Evolutionary conservation across 2,888 invertebrate genomes (phyloP).

Genomic region (Linnaemya vulpina): DNA sequence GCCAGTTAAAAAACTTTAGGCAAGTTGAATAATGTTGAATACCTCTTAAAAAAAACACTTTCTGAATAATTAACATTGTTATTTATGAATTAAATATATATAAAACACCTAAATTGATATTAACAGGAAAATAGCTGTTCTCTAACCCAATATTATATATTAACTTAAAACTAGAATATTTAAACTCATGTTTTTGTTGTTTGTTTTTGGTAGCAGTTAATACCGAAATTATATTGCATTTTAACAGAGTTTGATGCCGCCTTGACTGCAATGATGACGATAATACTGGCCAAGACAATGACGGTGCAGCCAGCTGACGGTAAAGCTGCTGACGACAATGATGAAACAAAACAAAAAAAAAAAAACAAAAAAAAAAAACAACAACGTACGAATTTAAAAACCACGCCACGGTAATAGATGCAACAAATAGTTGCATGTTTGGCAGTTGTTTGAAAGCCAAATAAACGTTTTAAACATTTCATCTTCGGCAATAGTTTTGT

Average conservation of each 20-base stretch:
- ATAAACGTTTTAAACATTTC: constrained; percentile 53
- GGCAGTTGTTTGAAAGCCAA: constrained; percentile 16
- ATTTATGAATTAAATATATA: too few species aligned
- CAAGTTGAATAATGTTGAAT: too few species aligned
- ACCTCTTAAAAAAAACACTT: too few species aligned
- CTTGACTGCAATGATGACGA: constrained; percentile 52
- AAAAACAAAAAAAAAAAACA: too few species aligned
- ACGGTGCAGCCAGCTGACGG: constrained; percentile 17
- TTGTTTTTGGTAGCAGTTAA: constrained; percentile 47
- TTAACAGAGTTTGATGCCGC: constrained; percentile 47
- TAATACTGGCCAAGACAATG: constrained; percentile 19
- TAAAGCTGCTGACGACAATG: constrained; percentile 61
- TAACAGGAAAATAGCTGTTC: constrained; percentile 4
- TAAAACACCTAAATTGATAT: too few species aligned
- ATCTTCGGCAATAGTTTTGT: constrained; percentile 50
- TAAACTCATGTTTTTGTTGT: constrained; percentile 22
- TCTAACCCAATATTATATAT: constrained; percentile 4
- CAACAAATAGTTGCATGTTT: constrained; percentile 14
- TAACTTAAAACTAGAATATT: constrained; percentile 41
- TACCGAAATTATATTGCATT: constrained; percentile 68
- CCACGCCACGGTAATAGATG: constrained; percentile 47
- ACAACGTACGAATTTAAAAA: constrained; percentile 46
- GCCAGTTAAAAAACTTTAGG: too few species aligned
- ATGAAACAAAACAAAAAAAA: too few species aligned
- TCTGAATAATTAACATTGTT: too few species aligned